Conservation (phyloP, 2,113 vertebrate species). For the Colius striatus region DNA sequence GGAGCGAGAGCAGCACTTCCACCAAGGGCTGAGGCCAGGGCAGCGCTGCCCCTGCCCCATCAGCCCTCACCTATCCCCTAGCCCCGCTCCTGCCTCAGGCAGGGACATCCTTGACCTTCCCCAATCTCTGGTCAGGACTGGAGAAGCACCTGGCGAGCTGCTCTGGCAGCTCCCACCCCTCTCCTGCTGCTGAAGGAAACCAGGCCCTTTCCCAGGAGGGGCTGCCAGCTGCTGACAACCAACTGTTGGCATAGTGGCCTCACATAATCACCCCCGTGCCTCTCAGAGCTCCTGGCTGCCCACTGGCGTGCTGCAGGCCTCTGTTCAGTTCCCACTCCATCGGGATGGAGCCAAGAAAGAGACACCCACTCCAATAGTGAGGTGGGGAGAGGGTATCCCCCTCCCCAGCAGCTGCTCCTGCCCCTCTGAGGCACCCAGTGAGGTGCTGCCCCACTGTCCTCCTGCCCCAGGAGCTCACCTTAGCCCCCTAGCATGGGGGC, state of each 20-base stretch:
- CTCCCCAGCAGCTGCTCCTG: not conserved
- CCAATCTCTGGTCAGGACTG: not conserved
- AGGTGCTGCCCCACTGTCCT: not conserved
- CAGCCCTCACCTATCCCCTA: not conserved
- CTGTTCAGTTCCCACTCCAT: not conserved
- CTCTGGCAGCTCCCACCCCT: not conserved
- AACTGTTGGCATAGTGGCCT: not conserved
- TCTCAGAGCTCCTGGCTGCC: not conserved
- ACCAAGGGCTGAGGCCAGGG: not conserved
- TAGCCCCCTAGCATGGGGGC: not conserved
- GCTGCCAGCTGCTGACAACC: not conserved
- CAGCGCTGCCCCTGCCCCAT: not conserved
- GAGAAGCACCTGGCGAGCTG: not conserved
- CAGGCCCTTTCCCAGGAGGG: not conserved
- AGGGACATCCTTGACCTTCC: not conserved
- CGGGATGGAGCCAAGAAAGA: not conserved
- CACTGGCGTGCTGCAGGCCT: rapidly evolving
- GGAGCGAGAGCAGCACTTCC: not conserved
- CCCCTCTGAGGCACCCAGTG: not conserved
- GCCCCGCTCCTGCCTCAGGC: not conserved
- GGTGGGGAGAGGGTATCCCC: not conserved
- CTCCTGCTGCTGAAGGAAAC: not conserved
- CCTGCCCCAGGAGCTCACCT: not conserved
- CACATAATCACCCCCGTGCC: not conserved
- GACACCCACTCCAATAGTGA: rapidly evolving